Conservation (phyloP, 2,888 invertebrate species). For the Diadegma fenestrale region DNA sequence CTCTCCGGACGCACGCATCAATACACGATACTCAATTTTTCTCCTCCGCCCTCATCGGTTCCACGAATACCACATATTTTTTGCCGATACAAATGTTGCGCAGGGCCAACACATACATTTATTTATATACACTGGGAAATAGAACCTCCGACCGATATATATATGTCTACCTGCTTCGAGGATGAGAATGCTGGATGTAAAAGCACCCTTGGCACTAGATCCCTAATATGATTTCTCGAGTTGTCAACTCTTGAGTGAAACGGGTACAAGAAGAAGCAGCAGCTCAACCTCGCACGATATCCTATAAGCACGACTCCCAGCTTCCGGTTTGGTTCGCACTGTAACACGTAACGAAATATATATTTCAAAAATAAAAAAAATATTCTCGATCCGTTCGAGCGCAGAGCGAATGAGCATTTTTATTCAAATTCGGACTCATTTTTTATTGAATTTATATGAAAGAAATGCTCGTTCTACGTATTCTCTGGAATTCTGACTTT, state of each 20-base stretch:
- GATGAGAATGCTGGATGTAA: conserved; percentile 43
- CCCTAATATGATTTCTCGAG: conserved; percentile 5
- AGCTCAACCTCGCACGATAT: conserved; percentile 1
- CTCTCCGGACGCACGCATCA: conserved; percentile 68
- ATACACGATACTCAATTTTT: conserved; percentile 61
- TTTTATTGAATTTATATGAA: background rate
- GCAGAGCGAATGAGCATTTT: background rate
- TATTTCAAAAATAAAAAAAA: background rate
- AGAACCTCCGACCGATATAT: conserved; percentile 14
- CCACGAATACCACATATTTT: conserved; percentile 77
- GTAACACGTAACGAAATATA: background rate
- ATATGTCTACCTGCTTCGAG: conserved; percentile 54
- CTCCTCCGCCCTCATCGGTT: conserved; percentile 72
- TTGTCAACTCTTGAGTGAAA: conserved; percentile 29
- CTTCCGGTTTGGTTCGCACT: background rate
- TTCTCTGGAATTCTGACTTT: background rate
- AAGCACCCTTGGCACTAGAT: conserved; percentile 8
- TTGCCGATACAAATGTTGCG: conserved; percentile 79
- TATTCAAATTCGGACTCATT: background rate
- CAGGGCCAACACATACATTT: conserved; percentile 22
- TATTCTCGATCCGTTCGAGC: background rate
- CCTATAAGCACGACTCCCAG: background rate
- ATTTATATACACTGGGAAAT: conserved; percentile 23
- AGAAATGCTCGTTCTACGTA: background rate
- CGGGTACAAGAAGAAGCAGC: conserved; percentile 18